These are phyloP conservation scores for Cosmorhoe ocellata DNA, from an alignment of 2,888 invertebrate species.

Conservation along the genomic window DNA sequence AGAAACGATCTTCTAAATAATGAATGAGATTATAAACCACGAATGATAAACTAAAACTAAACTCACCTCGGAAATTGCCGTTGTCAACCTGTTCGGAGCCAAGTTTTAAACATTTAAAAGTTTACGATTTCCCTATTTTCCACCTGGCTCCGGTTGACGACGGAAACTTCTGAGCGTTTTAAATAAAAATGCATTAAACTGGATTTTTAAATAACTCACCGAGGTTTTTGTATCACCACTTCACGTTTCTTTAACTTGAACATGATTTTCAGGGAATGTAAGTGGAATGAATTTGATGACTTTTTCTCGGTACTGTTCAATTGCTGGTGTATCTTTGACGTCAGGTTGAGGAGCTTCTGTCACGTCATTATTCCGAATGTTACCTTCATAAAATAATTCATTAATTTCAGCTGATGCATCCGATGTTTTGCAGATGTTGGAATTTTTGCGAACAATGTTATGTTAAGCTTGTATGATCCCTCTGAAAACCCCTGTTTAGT, in stretches of 20 bases:
- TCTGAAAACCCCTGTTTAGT: slow-evolving; percentile 19
- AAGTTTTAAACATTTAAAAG: slow-evolving; percentile 2
- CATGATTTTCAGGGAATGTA: slow-evolving; percentile 75
- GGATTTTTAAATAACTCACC: slow-evolving; percentile 71
- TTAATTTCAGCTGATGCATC: slow-evolving; percentile 77
- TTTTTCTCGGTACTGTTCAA: slow-evolving; percentile 65
- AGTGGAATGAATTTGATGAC: slow-evolving; percentile 79
- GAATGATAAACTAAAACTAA: slow-evolving; percentile 64
- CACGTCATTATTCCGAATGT: slow-evolving; percentile 67
- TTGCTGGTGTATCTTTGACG: slow-evolving; percentile 73
- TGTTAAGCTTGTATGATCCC: slow-evolving; percentile 35
- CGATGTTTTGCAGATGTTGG: slow-evolving; percentile 75
- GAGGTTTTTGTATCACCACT: slow-evolving; percentile 75
- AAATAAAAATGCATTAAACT: slow-evolving; percentile 72
- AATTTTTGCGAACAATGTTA: slow-evolving; percentile 52
- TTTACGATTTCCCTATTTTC: neutral
- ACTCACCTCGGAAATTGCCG: slow-evolving; percentile 51
- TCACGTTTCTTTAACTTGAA: slow-evolving; percentile 69
- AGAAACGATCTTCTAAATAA: slow-evolving; percentile 64
- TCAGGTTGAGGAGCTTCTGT: slow-evolving; percentile 77
- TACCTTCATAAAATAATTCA: slow-evolving; percentile 56
- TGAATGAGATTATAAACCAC: slow-evolving; percentile 61
- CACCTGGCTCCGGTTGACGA: slow-evolving; percentile 30
- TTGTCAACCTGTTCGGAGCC: slow-evolving; percentile 38
- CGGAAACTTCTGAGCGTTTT: slow-evolving; percentile 55